phyloP scores from a whole-genome alignment of 2,797 vertebrate species.

The Hippocampus kuda region DNA sequence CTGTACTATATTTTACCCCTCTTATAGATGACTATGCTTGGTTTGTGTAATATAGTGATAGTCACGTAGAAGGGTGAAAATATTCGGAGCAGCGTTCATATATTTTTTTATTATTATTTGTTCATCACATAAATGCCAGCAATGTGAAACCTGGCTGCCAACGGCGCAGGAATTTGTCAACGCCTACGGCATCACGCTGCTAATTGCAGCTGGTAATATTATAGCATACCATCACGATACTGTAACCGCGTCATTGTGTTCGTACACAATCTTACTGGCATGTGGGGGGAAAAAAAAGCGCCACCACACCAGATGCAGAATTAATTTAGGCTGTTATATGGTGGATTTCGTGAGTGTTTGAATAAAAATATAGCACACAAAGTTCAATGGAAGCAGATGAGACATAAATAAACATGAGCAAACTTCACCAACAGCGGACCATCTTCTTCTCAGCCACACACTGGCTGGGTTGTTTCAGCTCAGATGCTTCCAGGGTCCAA shows the following conservation, averaged over 20 bases:
- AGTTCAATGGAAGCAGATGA: slow-evolving; percentile 33
- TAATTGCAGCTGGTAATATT: background rate
- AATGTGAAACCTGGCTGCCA: background rate
- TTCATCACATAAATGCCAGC: background rate
- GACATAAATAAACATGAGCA: slow-evolving; percentile 19
- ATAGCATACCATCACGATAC: background rate
- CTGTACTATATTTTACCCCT: too few relatives aligned
- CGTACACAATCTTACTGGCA: background rate
- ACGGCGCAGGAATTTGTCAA: background rate
- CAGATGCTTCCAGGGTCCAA: slow-evolving; percentile 36
- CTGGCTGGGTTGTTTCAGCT: slow-evolving; percentile 49
- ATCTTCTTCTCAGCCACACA: slow-evolving; percentile 42
- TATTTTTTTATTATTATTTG: background rate
- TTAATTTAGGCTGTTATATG: background rate
- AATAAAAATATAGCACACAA: background rate
- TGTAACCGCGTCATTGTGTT: background rate
- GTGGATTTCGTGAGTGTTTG: background rate
- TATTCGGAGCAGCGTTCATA: background rate
- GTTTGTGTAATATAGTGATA: background rate
- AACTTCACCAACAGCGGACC: slow-evolving; percentile 33
- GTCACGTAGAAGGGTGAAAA: background rate
- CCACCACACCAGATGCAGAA: background rate
- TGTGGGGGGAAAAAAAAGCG: background rate
- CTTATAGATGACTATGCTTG: too few relatives aligned
- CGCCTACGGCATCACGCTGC: background rate